Evolutionary conservation across 2,888 invertebrate species (phyloP), one percentile per base, ranked within the genome.

Genomic region (Xiphydria camelus): DNA sequence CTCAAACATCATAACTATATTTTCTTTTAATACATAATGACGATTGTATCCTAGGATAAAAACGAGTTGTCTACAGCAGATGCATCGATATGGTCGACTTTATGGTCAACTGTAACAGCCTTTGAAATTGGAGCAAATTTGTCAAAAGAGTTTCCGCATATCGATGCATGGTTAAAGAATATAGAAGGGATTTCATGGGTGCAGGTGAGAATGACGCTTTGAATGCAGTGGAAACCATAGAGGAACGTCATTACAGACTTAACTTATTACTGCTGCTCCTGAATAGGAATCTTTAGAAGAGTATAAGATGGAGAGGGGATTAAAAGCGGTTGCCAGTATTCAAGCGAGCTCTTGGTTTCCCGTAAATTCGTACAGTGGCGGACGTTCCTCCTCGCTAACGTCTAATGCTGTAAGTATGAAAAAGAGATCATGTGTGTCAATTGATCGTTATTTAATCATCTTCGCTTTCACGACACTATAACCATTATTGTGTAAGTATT

Each of bases 81-180:
- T 74, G 77, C 88, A 41, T 80, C 84, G 3, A 77, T 91, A 49
- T 91, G 89, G 88, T 82, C 84, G 29, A 83, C 86, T 1, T 59
- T 91, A 3, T 89, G 87, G 64, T 88, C 87, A 0, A 59, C 88
- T 1, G 73, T 79, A 47, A 76, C 78, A 54, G 83, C 83, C 55
- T 79, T 79, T n/a, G 82, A 82, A 29, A 71, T 85, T 6, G 78
- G 72, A 35, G 71, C 78, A 31, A 80, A 82, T 49, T 84, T 84
- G 49, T 70, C 84, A 15, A 73, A 76, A 1, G 78, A 82, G 20
- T 80, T 79, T 46, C 68, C 71, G 0, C 78, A 82, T 52, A 62
- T 91, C 4, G 60, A 71, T 0, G 73, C 76, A 9, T 91, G 91
- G 91, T 77, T 84, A 20, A 74, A 79, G 1, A 78, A 78, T 39